Evolutionary conservation across 2,797 vertebrate genomes (phyloP), one percentile per base, ranked within the genome.

Genomic region (Gadopsis bispinosus): DNA sequence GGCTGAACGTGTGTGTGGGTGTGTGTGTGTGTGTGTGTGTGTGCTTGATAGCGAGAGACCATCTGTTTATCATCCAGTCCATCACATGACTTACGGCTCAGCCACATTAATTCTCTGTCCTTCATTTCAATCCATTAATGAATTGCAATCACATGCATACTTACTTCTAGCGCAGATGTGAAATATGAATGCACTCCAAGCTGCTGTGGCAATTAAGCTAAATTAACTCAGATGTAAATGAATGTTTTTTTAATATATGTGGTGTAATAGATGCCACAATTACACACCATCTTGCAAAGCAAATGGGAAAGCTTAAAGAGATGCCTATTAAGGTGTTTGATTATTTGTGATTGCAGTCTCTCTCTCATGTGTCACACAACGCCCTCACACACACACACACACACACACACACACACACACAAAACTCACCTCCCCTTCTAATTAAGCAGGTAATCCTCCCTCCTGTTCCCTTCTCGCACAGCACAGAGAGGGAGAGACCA

Each of bases 11-110:
- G 55, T 51, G 56, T 53, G 51, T 48, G 51, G 59, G 48, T 17
- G 60, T n/a, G 41, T 5, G 56, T 26, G 60, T 31, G 56, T 56
- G 53, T 65, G 43, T 62, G 37, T 54, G 39, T 59, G 51, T 58
- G 33, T 68, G 37, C 55, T 31, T n/a, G 19, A 16, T 17, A 14
- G 26, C 37, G 48, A 69, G 81, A 53, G 78, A 78, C 83, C 91
- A 93, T 93, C 91, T 93, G 92, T 88, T 85, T 72, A 74, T 93
- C 91, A 89, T 88, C 87, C 88, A 86, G 77, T 79, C 83, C 58
- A 31, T 92, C 88, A 88, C 85, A 80, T 89, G 87, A 88, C 80
- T 72, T 73, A 73, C 69, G 75, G 77, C 80, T 87, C 86, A 86
- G 68, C 67, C 75, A 54, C 62, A 77, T 61, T 74, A 51, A 60